These are phyloP conservation scores for Decapterus maruadsi DNA, from an alignment of 2,797 vertebrate genomes.

Conservation along the genomic window DNA sequence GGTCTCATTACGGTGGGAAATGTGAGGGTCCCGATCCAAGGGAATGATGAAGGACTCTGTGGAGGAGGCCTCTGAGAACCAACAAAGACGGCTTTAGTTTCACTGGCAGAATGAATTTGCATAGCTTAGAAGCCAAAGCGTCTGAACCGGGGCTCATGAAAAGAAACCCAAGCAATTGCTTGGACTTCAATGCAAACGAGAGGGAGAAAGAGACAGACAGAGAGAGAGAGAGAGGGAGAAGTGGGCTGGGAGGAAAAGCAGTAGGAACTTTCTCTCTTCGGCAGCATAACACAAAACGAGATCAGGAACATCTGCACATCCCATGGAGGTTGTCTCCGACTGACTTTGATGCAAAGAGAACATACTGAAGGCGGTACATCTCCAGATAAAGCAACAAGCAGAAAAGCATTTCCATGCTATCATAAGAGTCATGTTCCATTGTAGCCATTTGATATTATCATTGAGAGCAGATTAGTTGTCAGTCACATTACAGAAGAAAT, in stretches of 20 bases:
- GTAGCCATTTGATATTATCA: conserved; percentile 51
- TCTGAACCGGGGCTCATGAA: conserved; percentile 87
- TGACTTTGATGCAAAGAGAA: conserved; percentile 76
- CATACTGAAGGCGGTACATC: conserved; percentile 58
- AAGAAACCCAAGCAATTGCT: conserved; percentile 83
- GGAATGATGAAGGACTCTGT: conserved; percentile 86
- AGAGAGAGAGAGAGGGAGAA: conserved; percentile 17
- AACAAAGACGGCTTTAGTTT: conserved; percentile 89
- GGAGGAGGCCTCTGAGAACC: conserved; percentile 85
- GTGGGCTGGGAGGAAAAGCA: conserved; percentile 50
- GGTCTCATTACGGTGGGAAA: conserved; percentile 85
- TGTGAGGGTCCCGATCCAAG: conserved; percentile 83
- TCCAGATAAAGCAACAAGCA: conserved; percentile 59
- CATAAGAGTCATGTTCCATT: conserved; percentile 52
- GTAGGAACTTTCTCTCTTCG: conserved; percentile 65
- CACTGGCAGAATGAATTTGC: conserved; percentile 87
- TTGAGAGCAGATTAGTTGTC: conserved; percentile 30
- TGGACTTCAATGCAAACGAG: conserved; percentile 81
- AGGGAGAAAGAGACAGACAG: conserved; percentile 42
- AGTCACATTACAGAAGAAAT: conserved; percentile 30
- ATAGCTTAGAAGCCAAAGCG: conserved; percentile 88
- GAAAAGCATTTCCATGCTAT: conserved; percentile 43
- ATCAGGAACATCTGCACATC: conserved; percentile 72
- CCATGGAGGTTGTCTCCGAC: conserved; percentile 62
- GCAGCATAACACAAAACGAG: conserved; percentile 63